phyloP scores from a whole-genome alignment of 1,140 invertebrate genomes.

The Patella vulgata region DNA sequence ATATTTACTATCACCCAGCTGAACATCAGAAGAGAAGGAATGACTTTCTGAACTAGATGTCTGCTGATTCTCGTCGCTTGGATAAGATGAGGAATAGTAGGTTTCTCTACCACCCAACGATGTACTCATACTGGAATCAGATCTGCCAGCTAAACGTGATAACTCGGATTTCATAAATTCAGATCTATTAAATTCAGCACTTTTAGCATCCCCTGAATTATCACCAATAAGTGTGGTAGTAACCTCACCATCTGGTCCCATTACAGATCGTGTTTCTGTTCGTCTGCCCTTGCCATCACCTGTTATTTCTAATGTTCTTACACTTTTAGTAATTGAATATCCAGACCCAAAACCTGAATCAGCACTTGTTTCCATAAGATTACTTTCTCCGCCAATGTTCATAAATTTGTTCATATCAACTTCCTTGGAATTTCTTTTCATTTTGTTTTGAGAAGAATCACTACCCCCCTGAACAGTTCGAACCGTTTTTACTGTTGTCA shows the following conservation, averaged over 20 bases:
- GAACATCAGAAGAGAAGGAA: conserved; percentile 3
- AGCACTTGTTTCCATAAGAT: not conserved
- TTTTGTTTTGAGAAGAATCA: not conserved
- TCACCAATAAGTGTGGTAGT: no score
- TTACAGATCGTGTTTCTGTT: conserved; percentile 20
- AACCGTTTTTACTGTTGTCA: not conserved
- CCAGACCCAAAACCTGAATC: no score
- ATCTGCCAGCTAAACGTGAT: no score
- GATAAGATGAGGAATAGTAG: no score
- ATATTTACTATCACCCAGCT: conserved; percentile 20
- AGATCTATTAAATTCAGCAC: conserved; percentile 1
- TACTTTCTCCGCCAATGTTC: not conserved
- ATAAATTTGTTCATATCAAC: conserved; percentile 10
- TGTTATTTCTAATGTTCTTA: no score
- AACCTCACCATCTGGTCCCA: conserved; percentile 18
- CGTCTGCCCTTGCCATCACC: conserved; percentile 4
- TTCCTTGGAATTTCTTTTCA: conserved; percentile 1
- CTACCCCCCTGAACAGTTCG: not conserved
- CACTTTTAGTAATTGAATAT: no score
- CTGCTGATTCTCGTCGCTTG: no score
- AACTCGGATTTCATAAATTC: no score
- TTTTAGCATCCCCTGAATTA: not conserved
- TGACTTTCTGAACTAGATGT: not conserved
- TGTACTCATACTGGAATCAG: no score
- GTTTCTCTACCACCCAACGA: no score